Conservation (phyloP, 2,113 vertebrate genomes). For the Crotophaga sulcirostris region DNA sequence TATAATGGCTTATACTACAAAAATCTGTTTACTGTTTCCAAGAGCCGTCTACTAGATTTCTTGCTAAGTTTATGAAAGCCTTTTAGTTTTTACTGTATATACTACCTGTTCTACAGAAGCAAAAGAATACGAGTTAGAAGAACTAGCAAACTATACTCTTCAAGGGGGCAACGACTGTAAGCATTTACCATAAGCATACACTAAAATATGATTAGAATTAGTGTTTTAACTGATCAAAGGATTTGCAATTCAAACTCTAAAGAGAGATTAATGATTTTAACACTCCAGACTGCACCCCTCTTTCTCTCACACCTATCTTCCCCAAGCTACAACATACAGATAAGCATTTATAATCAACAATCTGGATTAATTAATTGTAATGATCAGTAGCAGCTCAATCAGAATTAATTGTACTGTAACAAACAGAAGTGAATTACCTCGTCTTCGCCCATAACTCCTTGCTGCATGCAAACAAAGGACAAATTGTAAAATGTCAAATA, state of each 20-base stretch:
- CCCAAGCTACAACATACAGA: conserved; percentile 41
- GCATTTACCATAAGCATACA: neutral
- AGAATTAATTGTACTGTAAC: conserved; percentile 75
- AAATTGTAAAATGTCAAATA: conserved; percentile 80
- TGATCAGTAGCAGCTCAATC: conserved; percentile 66
- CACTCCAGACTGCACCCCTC: neutral
- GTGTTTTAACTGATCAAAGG: conserved; percentile 35
- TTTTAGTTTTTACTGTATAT: neutral
- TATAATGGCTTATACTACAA: neutral
- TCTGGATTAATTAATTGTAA: conserved; percentile 64
- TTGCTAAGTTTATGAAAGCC: neutral
- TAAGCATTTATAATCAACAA: conserved; percentile 21
- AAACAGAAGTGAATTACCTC: conserved; percentile 92
- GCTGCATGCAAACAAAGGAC: conserved; percentile 97
- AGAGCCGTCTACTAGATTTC: neutral
- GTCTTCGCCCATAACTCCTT: conserved; percentile 98
- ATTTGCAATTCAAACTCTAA: conserved; percentile 32
- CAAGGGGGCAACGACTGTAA: neutral
- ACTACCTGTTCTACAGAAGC: neutral
- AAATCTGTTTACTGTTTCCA: neutral
- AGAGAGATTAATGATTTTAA: neutral
- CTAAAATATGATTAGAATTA: conserved; percentile 34
- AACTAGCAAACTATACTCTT: neutral
- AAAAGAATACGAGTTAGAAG: neutral
- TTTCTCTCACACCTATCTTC: conserved; percentile 1